Percentiles rank a stretch among this genome's conserved stretches.
Evolutionary conservation across 2,888 invertebrate genomes (phyloP).

Genomic region (Synanthedon tipuliformis): DNA sequence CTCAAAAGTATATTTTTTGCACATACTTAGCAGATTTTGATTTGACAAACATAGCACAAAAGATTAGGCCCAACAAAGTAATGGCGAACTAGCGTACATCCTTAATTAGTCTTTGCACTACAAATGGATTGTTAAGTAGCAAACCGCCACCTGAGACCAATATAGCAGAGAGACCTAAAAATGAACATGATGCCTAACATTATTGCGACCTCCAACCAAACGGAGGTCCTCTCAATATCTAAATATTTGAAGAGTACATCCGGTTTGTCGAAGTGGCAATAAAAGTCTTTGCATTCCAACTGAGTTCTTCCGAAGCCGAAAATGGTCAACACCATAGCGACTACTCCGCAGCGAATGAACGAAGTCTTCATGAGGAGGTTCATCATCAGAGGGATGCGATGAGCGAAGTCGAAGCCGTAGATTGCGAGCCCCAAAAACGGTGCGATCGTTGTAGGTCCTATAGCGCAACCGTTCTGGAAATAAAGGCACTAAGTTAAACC

Average conservation of each 20-base stretch:
- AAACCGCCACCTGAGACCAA: conserved; percentile 69
- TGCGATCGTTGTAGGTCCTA: conserved; percentile 74
- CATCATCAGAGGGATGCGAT: conserved; percentile 71
- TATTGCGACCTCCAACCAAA: conserved; percentile 67
- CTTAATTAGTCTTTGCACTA: too few relatives aligned
- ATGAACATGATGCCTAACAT: conserved; percentile 66
- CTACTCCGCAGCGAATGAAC: conserved; percentile 75
- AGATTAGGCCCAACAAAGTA: too few relatives aligned
- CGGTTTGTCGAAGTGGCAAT: conserved; percentile 76
- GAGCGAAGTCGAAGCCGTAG: conserved; percentile 78
- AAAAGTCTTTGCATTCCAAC: conserved; percentile 70
- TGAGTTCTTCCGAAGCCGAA: conserved; percentile 73
- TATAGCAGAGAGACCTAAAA: conserved; percentile 68
- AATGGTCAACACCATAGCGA: conserved; percentile 71
- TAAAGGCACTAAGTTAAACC: background rate
- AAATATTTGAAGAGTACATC: conserved; percentile 71
- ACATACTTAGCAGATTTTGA: too few relatives aligned
- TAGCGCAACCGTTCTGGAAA: conserved; percentile 75
- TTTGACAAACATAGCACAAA: too few relatives aligned
- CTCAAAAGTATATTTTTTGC: too few relatives aligned
- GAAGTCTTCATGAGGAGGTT: conserved; percentile 74
- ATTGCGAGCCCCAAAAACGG: conserved; percentile 76
- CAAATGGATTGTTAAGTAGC: conserved; percentile 33
- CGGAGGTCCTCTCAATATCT: conserved; percentile 68
- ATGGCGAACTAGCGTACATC: too few relatives aligned